These are phyloP conservation scores for Trypoxylus dichotomus DNA, from an alignment of 1,140 invertebrate genomes.

Conservation along the genomic window DNA sequence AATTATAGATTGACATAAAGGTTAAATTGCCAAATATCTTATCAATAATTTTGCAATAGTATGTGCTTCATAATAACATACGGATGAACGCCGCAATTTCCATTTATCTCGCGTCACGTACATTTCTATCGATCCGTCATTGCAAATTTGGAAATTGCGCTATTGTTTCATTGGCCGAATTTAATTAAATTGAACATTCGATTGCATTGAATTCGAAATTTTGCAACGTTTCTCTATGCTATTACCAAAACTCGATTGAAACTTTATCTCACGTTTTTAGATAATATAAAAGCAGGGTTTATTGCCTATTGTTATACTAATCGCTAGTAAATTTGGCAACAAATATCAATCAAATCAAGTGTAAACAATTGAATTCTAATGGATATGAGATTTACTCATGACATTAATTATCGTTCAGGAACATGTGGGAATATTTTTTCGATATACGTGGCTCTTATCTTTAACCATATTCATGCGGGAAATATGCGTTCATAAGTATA, in stretches of 20 bases:
- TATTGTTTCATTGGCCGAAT: background rate
- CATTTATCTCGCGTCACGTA: slow-evolving; percentile 14
- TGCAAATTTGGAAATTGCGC: background rate
- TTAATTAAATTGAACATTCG: background rate
- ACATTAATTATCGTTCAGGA: background rate
- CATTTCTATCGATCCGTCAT: background rate
- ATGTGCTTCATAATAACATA: slow-evolving; percentile 31
- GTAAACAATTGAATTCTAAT: too few relatives aligned
- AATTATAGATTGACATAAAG: slow-evolving; percentile 27
- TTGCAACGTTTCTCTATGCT: background rate
- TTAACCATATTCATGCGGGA: background rate
- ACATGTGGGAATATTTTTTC: background rate
- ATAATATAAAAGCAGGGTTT: background rate
- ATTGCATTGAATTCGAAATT: background rate
- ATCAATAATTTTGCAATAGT: slow-evolving; percentile 37
- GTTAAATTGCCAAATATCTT: slow-evolving; percentile 37
- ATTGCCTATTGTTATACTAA: slow-evolving; percentile 9
- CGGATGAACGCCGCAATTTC: background rate
- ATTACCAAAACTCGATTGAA: background rate
- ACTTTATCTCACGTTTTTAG: background rate
- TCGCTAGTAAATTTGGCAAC: background rate
- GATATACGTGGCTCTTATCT: background rate
- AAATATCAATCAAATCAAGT: background rate
- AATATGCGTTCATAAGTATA: background rate
- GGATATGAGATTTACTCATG: too few relatives aligned